Percentiles rank a stretch among this genome's conserved stretches.
Evolutionary conservation across 2,888 invertebrate genomes (phyloP).

Genomic region (Agrochola litura): DNA sequence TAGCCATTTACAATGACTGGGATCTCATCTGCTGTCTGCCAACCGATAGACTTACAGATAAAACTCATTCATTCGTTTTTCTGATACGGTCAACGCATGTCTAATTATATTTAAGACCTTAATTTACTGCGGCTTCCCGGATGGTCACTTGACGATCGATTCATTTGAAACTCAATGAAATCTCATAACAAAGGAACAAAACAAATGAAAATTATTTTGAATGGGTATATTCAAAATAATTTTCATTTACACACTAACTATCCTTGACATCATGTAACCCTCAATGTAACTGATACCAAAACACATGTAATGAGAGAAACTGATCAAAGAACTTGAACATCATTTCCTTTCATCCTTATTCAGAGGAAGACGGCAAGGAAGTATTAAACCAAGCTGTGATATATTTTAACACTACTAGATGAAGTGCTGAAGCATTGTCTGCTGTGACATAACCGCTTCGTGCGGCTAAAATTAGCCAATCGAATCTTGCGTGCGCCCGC

Average conservation of each 20-base stretch:
- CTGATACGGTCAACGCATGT: conserved; percentile 22
- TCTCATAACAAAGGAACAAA: conserved; percentile 1
- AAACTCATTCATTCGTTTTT: conserved; percentile 48
- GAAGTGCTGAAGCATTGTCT: conserved; percentile 77
- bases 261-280: conserved; percentile 27
- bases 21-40: conserved; percentile 54
- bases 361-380: conserved; percentile 64
- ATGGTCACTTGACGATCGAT: conserved; percentile 3
- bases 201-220: conserved; percentile 19
- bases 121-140: conserved; percentile 9
- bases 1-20: conserved; percentile 53
- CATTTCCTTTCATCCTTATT: conserved; percentile 13
- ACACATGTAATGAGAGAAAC: neutral
- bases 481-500: conserved; percentile 78
- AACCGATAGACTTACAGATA: conserved; percentile 51
- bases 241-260: conserved; percentile 7
- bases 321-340: conserved; percentile 13
- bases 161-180: conserved; percentile 10
- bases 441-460: conserved; percentile 84
- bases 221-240: too few relatives aligned
- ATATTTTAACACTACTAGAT: conserved; percentile 68
- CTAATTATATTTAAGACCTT: conserved; percentile 29
- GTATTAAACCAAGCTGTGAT: conserved; percentile 56
- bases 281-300: conserved; percentile 25
- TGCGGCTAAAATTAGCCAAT: conserved; percentile 84